Evolutionary conservation across 1,140 invertebrate genomes (phyloP), one percentile per base, ranked within the genome.

Genomic region (Oncopeltus fasciatus): DNA sequence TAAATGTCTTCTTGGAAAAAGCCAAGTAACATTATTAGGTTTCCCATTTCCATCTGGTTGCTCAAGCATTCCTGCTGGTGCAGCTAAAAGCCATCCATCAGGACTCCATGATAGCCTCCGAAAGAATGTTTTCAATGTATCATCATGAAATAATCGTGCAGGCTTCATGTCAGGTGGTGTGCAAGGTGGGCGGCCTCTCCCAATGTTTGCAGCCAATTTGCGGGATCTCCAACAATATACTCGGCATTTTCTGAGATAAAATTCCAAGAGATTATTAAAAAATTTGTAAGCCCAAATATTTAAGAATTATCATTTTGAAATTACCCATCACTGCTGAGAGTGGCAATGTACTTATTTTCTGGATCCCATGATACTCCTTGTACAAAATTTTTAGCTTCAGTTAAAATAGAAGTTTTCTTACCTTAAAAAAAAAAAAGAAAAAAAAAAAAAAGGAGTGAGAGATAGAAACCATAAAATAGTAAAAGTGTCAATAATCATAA

Each of bases 341-440:
- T 75, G 29, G 75, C 73, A 29, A 92, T 78, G 69, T 81, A 85
- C 69, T 89, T 81, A 71, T 86, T 84, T 49, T 78, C 74, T n/a
- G 92, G 92, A 76, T 96, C 92, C 85, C 87, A 94, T 0, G 87
- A 75, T 9, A 95, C 91, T 31, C 95, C 95, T 75, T 98, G 93
- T n/a, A 98, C 92, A 78, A 95, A 98, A 27, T 92, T 90, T 76
- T 95, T 95, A 70, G 95, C 90, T 69, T 95, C 92, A 31, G 81
- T 78, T 24, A 95, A 76, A 65, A 94, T 83, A 29, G 28, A 33
- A 18, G 64, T 29, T 24, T 67, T 68, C 33, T 64, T 67, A 5
- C 68, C 69, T 70, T 43, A 57, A 60, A 57, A 44, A 53, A 65
- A 62, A 53, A 62, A 28, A 61, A n/a, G n/a, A n/a, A n/a, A n/a